Evolutionary conservation across 1,140 invertebrate species (phyloP), one percentile per base, ranked within the genome.

Genomic region (Condylostylus longicornis): DNA sequence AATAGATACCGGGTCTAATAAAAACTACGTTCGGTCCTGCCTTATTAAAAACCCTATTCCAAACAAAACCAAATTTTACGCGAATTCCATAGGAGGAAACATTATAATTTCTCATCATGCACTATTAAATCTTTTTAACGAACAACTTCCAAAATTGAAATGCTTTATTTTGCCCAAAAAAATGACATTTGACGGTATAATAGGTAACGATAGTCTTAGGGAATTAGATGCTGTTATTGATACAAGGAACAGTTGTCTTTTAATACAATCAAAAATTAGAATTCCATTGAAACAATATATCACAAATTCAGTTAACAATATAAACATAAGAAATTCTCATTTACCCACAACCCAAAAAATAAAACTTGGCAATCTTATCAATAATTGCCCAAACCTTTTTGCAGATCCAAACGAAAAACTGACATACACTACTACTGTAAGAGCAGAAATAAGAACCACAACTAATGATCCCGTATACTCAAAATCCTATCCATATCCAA

Each of bases 401-500:
- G 15, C 5, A 6, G 32, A 33, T 8, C 32, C 32, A 12, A 17
- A 33, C 13, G 32, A 33, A 33, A 33, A 20, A 14, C 32, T 33
- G 18, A 33, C 32, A 18, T 33, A 9, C 13, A 17, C 29, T 7
- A 39, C 35, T 18, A 17, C 12, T n/a, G 25, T 37, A 5, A 27
- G 29, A 20, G 35, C 7, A 7, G 25, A 27, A 30, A 37, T 37
- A 10, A 5, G 25, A 5, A 37, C 35, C 6, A 29, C 35, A 15
- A 5, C 13, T 4, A 25, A 37, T 28, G 6, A 7, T 6, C 27
- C 35, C 5, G 35, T 45, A 4, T 35, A 42, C 23, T 40, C 40
- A 10, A 40, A 43, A 35, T 37, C 38, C 13, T 48, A 46, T 42
- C 35, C 42, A 30, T 46, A 48, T 31, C 44, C 46, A 1, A 33